Evolutionary conservation across 2,797 vertebrate species (phyloP).

Genomic region (Australoheros facetus): DNA sequence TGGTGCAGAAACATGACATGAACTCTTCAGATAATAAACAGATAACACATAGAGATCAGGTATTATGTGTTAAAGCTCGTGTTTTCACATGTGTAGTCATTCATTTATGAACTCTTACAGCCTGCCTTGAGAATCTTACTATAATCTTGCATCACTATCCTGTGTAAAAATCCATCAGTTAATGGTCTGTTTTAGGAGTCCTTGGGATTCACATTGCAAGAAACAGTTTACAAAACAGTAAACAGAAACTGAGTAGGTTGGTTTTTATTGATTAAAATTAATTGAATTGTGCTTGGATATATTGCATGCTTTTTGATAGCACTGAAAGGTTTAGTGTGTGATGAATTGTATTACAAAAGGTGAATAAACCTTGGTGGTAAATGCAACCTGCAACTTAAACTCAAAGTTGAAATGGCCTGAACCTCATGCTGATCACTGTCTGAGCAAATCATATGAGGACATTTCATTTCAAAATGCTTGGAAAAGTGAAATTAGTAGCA

Average conservation of each 20-base stretch:
- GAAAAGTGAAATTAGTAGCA: no score
- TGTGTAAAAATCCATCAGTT: conserved; percentile 14
- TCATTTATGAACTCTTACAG: conserved; percentile 15
- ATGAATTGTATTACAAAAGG: background rate
- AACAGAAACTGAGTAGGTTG: no score
- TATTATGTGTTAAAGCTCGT: background rate
- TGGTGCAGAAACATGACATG: background rate
- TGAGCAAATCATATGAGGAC: background rate
- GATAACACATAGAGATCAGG: background rate
- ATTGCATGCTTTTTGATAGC: background rate
- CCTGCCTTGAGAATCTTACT: conserved; percentile 27
- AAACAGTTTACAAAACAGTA: background rate
- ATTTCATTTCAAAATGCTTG: background rate
- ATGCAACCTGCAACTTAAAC: background rate
- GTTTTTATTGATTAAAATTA: no score
- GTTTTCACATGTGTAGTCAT: background rate
- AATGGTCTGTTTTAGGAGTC: conserved; percentile 16
- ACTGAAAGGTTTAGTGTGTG: background rate
- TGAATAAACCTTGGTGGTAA: background rate
- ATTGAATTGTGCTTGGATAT: background rate
- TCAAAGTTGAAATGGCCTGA: background rate
- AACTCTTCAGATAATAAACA: background rate
- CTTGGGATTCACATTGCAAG: background rate
- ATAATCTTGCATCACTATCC: conserved; percentile 52
- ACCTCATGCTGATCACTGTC: background rate